These are phyloP conservation scores for Hapalemur alaotrensis DNA, from an alignment of 2,797 vertebrate genomes.

Conservation along the genomic window DNA sequence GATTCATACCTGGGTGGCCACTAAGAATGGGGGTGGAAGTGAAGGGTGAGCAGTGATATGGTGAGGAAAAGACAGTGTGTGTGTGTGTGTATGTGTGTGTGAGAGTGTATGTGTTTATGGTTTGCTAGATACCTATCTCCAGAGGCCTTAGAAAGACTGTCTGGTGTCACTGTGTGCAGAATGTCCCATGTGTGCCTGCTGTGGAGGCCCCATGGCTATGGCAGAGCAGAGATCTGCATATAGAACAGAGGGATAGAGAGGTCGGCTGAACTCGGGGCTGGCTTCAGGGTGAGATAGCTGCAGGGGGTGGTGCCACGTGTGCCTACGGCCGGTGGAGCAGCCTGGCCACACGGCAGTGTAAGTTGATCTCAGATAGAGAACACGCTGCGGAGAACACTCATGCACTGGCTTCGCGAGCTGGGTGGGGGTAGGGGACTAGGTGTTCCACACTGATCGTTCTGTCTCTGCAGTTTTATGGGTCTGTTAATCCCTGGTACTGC, in stretches of 20 bases:
- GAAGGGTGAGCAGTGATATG: not conserved
- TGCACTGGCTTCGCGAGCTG: not conserved
- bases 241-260: not conserved
- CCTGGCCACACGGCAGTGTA: not conserved
- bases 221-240: not conserved
- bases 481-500: constrained; percentile 50
- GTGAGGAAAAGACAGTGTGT: not conserved
- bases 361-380: not conserved
- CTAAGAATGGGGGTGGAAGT: not conserved
- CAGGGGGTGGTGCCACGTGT: not conserved
- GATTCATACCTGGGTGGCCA: not conserved
- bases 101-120: not conserved
- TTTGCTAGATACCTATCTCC: not conserved
- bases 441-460: constrained; percentile 62
- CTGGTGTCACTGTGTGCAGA: too few species aligned
- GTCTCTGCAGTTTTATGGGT: constrained; percentile 61
- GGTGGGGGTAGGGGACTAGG: constrained; percentile 39
- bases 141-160: not conserved
- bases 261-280: not conserved
- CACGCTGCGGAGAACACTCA: not conserved
- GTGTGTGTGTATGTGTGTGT: not conserved
- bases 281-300: not conserved
- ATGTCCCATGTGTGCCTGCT: not conserved
- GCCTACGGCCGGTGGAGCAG: not conserved
- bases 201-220: not conserved